phyloP scores from a whole-genome alignment of 2,888 invertebrate species.

The Caenorhabditis sp. region DNA sequence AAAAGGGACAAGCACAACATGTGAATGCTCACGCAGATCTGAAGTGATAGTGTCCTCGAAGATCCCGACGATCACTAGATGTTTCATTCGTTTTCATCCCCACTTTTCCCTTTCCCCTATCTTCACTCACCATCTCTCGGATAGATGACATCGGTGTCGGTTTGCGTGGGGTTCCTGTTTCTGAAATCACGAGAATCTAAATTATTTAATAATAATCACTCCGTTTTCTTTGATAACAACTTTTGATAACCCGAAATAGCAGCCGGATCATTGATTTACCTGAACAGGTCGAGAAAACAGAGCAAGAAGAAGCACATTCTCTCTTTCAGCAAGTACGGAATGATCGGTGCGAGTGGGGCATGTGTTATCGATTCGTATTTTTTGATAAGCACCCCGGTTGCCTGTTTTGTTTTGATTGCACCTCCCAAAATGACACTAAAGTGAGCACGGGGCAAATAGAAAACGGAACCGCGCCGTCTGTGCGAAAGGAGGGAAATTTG shows the following conservation, averaged over 20 bases:
- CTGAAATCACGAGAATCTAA: conserved; percentile 32
- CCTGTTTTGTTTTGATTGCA: conserved; percentile 44
- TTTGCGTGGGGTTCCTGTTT: conserved; percentile 24
- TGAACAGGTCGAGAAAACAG: conserved; percentile 41
- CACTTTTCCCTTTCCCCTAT: background rate
- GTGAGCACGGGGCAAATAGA: conserved; percentile 15
- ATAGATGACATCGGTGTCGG: conserved; percentile 51
- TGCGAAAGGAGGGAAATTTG: background rate
- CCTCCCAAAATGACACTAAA: conserved; percentile 25
- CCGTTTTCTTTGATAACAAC: background rate
- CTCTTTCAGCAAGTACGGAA: conserved; percentile 3
- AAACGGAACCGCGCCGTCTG: conserved; percentile 20
- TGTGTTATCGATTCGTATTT: conserved; percentile 31
- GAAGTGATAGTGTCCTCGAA: background rate
- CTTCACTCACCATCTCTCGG: conserved; percentile 44
- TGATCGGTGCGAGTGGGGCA: conserved; percentile 11
- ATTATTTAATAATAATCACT: background rate
- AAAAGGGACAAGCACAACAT: conserved; percentile 1
- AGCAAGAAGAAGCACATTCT: conserved; percentile 41
- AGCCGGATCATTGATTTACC: conserved; percentile 13
- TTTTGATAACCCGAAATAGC: background rate
- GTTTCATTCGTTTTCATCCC: conserved; percentile 81
- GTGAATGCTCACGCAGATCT: background rate
- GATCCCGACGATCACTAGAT: background rate
- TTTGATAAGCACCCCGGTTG: conserved; percentile 10